A percentile compares a stretch with the other conserved stretches of the same genome.
Evolutionary conservation across 2,797 vertebrate species (phyloP).

Genomic region (Molothrus aeneus): DNA sequence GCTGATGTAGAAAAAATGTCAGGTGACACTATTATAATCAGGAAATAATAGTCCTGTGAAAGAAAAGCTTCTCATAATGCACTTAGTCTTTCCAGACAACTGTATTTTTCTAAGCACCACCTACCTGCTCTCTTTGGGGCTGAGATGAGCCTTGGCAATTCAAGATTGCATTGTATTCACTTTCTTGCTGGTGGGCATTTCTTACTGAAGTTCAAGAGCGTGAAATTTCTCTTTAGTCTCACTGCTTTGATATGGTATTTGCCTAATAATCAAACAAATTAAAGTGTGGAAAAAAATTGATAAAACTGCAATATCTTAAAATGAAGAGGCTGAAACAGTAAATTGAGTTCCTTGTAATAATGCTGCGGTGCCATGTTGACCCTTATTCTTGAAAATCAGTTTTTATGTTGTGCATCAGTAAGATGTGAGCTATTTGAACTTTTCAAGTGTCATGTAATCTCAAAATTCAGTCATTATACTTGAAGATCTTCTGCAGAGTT

Average conservation of each 20-base stretch:
- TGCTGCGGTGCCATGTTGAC: background rate
- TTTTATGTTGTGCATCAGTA: background rate
- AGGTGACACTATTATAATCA: constrained; percentile 46
- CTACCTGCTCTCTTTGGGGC: constrained; percentile 52
- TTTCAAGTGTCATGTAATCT: background rate
- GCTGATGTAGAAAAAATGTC: background rate
- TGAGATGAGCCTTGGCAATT: constrained; percentile 71
- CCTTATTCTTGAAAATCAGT: constrained; percentile 18
- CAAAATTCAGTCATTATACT: background rate
- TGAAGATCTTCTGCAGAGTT: background rate
- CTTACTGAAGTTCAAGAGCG: constrained; percentile 70
- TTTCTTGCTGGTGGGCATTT: constrained; percentile 75
- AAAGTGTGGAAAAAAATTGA: constrained; percentile 67
- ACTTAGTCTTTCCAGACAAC: constrained; percentile 1
- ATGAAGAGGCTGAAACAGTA: constrained; percentile 64
- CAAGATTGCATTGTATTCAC: constrained; percentile 65
- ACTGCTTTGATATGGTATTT: constrained; percentile 74
- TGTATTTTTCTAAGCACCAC: constrained; percentile 22
- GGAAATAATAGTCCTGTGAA: constrained; percentile 30
- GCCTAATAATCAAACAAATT: constrained; percentile 75
- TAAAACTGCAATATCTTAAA: constrained; percentile 68
- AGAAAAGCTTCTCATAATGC: constrained; percentile 20
- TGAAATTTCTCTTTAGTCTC: constrained; percentile 79
- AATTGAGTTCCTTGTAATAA: constrained; percentile 55
- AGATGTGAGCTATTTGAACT: background rate